A percentile compares a stretch with the other conserved stretches of the same genome.
Conservation (phyloP, 2,113 vertebrate genomes). For the western clawed frog (Xenopus tropicalis) region UCB_Xtro_10.0 CM004448.2:36713501-36714000, state of each 20-base stretch:
- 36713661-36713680: conserved; percentile 33
- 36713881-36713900: conserved; percentile 17
- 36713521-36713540: neutral
- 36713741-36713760: conserved; percentile 40
- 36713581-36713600: conserved; percentile 4
- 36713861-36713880: conserved; percentile 20
- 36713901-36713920: conserved; percentile 34
- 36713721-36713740: conserved; percentile 35
- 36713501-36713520: too few species aligned
- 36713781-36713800: conserved; percentile 30
- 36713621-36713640: conserved; percentile 29
- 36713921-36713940: conserved; percentile 28
- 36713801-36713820: neutral
- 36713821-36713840: conserved; percentile 23
- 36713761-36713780: conserved; percentile 40
- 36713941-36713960: conserved; percentile 30
- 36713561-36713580: conserved; percentile 19
- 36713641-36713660: conserved; percentile 19
- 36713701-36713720: conserved; percentile 35
- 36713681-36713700: conserved; percentile 43
- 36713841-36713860: conserved; percentile 15
- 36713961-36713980: conserved; percentile 34
- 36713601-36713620: conserved; percentile 29
- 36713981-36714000: conserved; percentile 30
- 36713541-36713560: neutral